Evolutionary conservation across 2,797 vertebrate species (phyloP).

Genomic region (Xenopus petersii): DNA sequence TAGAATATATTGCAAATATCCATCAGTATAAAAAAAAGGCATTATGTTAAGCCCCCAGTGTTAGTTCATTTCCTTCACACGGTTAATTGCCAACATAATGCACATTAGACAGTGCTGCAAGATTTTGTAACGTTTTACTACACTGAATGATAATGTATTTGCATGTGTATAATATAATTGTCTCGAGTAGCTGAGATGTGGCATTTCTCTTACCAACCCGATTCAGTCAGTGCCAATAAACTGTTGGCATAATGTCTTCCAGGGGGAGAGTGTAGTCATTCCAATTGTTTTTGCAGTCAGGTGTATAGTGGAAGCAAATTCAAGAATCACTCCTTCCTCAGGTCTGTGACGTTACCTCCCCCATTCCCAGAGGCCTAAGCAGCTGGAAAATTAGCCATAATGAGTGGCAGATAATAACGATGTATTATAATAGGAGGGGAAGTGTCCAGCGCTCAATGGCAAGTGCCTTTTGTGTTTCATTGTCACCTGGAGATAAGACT

Average conservation of each 20-base stretch:
- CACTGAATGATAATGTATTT: too few species aligned
- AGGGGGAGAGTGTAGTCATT: slow-evolving; percentile 16
- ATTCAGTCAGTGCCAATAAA: slow-evolving; percentile 19
- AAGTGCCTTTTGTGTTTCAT: slow-evolving; percentile 22
- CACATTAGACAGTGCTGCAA: too few species aligned
- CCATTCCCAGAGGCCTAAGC: slow-evolving; percentile 22
- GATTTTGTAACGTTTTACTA: too few species aligned
- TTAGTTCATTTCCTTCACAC: too few species aligned
- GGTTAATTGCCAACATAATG: too few species aligned
- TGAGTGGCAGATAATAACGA: slow-evolving; percentile 20
- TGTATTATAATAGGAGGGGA: slow-evolving; percentile 13
- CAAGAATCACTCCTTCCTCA: slow-evolving; percentile 6
- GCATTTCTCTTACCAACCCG: slow-evolving; percentile 12
- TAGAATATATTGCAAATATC: too few species aligned
- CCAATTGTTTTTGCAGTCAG: slow-evolving; percentile 11
- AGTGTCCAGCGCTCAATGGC: slow-evolving; percentile 16
- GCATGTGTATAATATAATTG: slow-evolving; percentile 3
- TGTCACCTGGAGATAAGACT: slow-evolving; percentile 24
- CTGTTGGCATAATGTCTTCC: slow-evolving; percentile 8
- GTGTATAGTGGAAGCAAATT: slow-evolving; percentile 7
- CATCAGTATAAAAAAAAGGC: too few species aligned
- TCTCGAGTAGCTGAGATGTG: background rate
- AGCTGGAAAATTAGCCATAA: slow-evolving; percentile 35
- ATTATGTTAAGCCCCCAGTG: too few species aligned
- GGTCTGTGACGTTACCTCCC: slow-evolving; percentile 2